Conservation (phyloP, 2,888 invertebrate species). For the Parnassius glacialis region DNA sequence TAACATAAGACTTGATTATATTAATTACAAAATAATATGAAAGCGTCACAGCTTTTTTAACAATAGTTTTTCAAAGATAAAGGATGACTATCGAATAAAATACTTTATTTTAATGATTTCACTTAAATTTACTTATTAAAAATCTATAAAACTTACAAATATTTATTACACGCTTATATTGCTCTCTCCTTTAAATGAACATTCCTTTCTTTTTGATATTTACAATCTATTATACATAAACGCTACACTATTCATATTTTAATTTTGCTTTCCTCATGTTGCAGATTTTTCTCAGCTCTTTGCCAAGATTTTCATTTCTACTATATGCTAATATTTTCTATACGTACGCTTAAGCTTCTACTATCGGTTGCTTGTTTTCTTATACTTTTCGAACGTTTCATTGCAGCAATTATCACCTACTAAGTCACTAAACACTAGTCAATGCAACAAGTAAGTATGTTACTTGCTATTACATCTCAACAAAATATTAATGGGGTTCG, state of each 20-base stretch:
- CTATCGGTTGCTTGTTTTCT: conserved; percentile 64
- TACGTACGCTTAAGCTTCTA: conserved; percentile 52
- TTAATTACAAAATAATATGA: no score
- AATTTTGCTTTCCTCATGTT: conserved; percentile 23
- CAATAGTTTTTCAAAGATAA: no score
- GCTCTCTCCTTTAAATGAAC: conserved; percentile 6
- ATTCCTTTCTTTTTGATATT: conserved; percentile 1
- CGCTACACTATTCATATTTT: conserved; percentile 1
- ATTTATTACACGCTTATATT: neutral
- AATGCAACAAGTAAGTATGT: conserved; percentile 71
- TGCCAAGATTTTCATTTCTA: conserved; percentile 27
- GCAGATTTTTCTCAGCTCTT: conserved; percentile 18
- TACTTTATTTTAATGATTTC: no score
- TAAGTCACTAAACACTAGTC: conserved; percentile 78
- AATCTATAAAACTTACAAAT: no score
- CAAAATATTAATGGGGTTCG: conserved; percentile 29
- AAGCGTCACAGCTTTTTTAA: no score
- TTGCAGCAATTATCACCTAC: conserved; percentile 79
- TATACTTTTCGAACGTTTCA: conserved; percentile 72
- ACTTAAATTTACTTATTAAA: no score
- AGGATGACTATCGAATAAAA: no score
- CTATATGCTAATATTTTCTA: conserved; percentile 35
- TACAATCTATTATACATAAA: neutral
- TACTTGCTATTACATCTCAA: conserved; percentile 38
- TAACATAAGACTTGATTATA: no score